Base-by-base conservation (phyloP, 92 coral and sea anemone genomes). In the Muricea muricata region DNA sequence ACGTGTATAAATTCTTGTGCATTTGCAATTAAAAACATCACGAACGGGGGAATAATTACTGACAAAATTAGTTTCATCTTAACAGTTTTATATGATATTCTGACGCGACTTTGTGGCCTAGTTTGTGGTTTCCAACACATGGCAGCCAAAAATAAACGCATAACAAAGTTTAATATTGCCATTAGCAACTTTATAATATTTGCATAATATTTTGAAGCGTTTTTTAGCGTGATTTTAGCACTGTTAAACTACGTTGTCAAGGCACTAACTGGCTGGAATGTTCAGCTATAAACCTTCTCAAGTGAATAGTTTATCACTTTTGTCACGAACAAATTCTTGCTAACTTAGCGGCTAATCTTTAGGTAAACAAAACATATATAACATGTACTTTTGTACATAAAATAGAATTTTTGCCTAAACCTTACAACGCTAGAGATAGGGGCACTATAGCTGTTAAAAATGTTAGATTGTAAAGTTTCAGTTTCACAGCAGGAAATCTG, bases 281-380 rank as follows among this genome's bases (percentile, higher is more conserved):
- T 58, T 60, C 68, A 24, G 68, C 1, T 60, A 23, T 60, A 24
- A 60, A 20, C 34, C 31, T 9, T 14, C 6, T 14, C 20, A 28
- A 41, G 35, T 72, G 52, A 35, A 48, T 41, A 41, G 33, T 41
- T 63, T 28, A 63, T 63, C 70, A 63, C 30, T 63, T 63, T 63
- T 63, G 70, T 28, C 70, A 32, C 15, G 30, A 10, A 28, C 3
- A 25, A 63, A 17, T 18, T 63, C 23, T 32, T 54, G 0, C 61
- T 7, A 23, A 7, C 15, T 14, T 54, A 54, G 61, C 4, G 15
- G 25, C 23, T 54, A 54, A 54, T 54, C 61, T 54, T 14, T 29
- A 17, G 8, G 75, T 30, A 65, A 65, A 65, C 61, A 54, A 14
- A 54, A 54, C 61, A 6, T 15, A 25, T 54, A 54, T 54, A n/a